These are phyloP conservation scores for Cenopis cana DNA, from an alignment of 2,888 invertebrate species.

Conservation along the genomic window DNA sequence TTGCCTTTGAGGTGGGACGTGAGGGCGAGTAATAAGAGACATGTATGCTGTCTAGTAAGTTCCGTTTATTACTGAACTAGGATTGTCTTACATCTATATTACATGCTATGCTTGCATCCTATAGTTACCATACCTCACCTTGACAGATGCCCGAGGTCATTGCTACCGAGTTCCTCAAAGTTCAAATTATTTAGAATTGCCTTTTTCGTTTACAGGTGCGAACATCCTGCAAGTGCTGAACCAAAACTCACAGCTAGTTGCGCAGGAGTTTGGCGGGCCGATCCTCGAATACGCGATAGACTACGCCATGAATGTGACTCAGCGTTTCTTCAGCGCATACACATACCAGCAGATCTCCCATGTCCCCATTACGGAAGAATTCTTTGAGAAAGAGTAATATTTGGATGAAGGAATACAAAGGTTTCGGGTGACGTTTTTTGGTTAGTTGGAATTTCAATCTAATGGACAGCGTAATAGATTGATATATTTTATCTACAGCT, in stretches of 20 bases:
- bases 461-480: neutral
- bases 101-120: too few relatives aligned
- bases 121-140: too few relatives aligned
- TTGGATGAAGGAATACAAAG: slow-evolving; percentile 1
- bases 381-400: slow-evolving; percentile 70
- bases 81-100: too few relatives aligned
- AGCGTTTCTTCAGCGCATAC: slow-evolving; percentile 76
- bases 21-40: too few relatives aligned
- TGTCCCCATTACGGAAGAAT: slow-evolving; percentile 73
- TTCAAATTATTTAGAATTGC: neutral
- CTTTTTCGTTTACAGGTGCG: slow-evolving; percentile 62
- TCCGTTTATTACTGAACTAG: too few relatives aligned
- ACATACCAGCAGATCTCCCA: slow-evolving; percentile 76
- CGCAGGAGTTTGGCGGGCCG: slow-evolving; percentile 78
- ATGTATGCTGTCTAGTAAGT: too few relatives aligned
- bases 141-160: too few relatives aligned
- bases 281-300: slow-evolving; percentile 80
- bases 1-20: too few relatives aligned
- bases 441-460: neutral
- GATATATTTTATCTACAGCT: neutral
- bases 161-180: neutral
- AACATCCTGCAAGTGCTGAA: slow-evolving; percentile 74
- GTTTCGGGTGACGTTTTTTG: neutral
- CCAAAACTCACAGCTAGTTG: slow-evolving; percentile 74
- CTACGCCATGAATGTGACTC: slow-evolving; percentile 80